phyloP scores from a whole-genome alignment of 2,113 vertebrate genomes.

The Lycaon pictus region DNA sequence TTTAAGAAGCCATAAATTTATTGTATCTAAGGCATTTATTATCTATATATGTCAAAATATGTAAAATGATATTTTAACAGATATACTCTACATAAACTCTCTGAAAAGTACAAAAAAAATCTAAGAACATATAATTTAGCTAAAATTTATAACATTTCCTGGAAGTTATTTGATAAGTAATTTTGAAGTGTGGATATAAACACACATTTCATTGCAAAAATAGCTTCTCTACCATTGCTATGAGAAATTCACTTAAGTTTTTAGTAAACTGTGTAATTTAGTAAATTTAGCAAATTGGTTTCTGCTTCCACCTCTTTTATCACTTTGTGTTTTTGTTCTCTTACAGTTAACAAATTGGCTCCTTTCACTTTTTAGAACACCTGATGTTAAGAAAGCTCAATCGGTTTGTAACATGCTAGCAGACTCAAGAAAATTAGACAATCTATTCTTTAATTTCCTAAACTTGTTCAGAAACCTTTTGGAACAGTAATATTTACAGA shows the following conservation, averaged over 20 bases:
- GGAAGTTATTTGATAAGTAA: background rate
- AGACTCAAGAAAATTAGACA: slow-evolving; percentile 25
- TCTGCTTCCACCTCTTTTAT: background rate
- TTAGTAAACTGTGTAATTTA: slow-evolving; percentile 23
- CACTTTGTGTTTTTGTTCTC: background rate
- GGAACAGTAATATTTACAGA: slow-evolving; percentile 20
- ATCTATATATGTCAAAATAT: background rate
- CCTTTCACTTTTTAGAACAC: background rate
- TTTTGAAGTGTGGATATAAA: slow-evolving; percentile 38
- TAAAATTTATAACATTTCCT: slow-evolving; percentile 40
- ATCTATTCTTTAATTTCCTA: slow-evolving; percentile 30
- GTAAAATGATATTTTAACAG: slow-evolving; percentile 2
- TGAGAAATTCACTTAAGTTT: slow-evolving; percentile 20
- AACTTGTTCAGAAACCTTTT: slow-evolving; percentile 48
- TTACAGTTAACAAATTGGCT: background rate
- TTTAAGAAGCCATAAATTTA: slow-evolving; percentile 14
- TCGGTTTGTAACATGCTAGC: background rate
- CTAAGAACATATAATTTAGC: background rate
- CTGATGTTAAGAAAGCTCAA: background rate
- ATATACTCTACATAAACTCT: background rate
- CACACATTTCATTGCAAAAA: slow-evolving; percentile 33
- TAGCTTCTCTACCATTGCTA: background rate
- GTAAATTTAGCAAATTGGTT: slow-evolving; percentile 33
- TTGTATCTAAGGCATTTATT: background rate
- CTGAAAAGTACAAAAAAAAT: background rate